phyloP scores from a whole-genome alignment of 2,888 invertebrate species.

The Eubasilissa splendida region DNA sequence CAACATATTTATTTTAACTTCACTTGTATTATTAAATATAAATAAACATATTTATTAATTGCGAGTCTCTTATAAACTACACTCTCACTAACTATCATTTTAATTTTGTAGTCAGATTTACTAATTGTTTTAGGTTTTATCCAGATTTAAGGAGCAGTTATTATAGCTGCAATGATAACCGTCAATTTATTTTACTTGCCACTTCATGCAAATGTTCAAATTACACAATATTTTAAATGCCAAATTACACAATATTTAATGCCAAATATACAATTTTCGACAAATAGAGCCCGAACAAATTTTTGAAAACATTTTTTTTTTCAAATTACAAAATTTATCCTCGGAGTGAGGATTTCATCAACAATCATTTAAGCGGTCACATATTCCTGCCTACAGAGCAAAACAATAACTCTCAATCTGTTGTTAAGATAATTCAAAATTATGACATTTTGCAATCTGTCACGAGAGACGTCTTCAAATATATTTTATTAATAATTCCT shows the following conservation, averaged over 20 bases:
- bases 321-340: neutral
- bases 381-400: constrained; percentile 15
- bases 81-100: constrained; percentile 49
- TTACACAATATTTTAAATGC: constrained; percentile 15
- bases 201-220: constrained; percentile 13
- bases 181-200: constrained; percentile 16
- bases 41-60: constrained; percentile 54
- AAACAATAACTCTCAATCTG: constrained; percentile 27
- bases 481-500: neutral
- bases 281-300: constrained; percentile 34
- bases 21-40: constrained; percentile 49
- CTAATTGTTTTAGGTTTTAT: constrained; percentile 47
- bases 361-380: constrained; percentile 6
- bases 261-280: constrained; percentile 41
- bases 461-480: neutral
- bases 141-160: constrained; percentile 27
- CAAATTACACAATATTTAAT: neutral
- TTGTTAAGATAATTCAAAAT: constrained; percentile 27
- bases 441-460: constrained; percentile 9
- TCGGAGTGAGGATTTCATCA: neutral
- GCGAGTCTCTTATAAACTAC: constrained; percentile 52
- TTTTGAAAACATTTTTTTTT: constrained; percentile 9
- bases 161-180: constrained; percentile 36
- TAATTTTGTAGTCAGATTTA: constrained; percentile 51
- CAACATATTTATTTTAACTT: constrained; percentile 38